Base-by-base conservation (phyloP, 2,797 vertebrate genomes). In the Fistularia tabacaria region DNA sequence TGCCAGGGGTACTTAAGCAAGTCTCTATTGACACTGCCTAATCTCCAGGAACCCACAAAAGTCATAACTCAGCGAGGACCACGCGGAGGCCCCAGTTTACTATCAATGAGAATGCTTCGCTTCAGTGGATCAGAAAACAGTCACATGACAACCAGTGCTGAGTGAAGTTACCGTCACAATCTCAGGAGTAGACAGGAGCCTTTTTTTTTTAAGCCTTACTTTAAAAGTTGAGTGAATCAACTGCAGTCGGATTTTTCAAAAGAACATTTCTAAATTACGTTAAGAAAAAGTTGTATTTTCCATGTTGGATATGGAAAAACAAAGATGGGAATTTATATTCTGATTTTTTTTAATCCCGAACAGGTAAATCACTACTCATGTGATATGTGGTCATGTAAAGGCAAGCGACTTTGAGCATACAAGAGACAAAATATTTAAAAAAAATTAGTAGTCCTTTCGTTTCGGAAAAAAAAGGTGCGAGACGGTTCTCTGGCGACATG, bases 21-120 rank as follows among this genome's bases (percentile, higher is more conserved):
- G 62, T 62, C 80, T 88, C 67, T 83, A 59, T 79, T 87, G 90
- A 91, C 83, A 87, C 59, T 6, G 56, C 8, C 60, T 89, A 89
- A 91, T 88, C 89, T 80, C 53, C 76, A 87, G 86, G 85, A 89
- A 90, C 79, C 79, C 80, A 61, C 71, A 70, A 66, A 84, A 76
- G 74, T 84, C 80, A 76, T 69, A 74, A 59, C 64, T 57, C 57
- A 55, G 55, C 41, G 47, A 42, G n/a, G 44, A 25, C 41, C 38
- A 36, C 12, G 13, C n/a, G 25, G 41, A 44, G 41, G 60, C 58
- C 39, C 39, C 14, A 4, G 45, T 57, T 66, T 51, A 59, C 54
- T 67, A 64, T 72, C 51, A 70, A 55, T 51, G 49, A 52, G 60
- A 59, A 69, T 45, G 13, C 47, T 38, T 52, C 50, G 46, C 54